A percentile compares a stretch with the other conserved stretches of the same genome.
Conservation (phyloP, 1,140 invertebrate species). For the Apis laboriosa region DNA sequence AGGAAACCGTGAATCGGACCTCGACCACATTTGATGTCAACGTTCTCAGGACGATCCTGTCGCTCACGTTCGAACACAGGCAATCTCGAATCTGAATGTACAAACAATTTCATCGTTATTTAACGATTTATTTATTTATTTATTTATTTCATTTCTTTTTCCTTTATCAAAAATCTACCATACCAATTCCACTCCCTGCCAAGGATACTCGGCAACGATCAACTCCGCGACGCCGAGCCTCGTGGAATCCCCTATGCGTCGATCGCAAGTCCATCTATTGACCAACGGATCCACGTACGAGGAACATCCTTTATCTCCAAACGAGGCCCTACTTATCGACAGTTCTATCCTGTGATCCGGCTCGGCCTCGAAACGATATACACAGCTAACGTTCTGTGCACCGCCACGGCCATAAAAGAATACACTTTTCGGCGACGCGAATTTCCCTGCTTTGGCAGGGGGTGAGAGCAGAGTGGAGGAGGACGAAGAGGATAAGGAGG, state of each 20-base stretch:
- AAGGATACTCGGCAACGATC: slow-evolving; percentile 87
- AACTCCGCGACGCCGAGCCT: slow-evolving; percentile 83
- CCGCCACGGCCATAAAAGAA: slow-evolving; percentile 92
- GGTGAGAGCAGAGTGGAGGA: slow-evolving; percentile 52
- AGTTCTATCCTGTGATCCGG: slow-evolving; percentile 85
- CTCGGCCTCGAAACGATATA: slow-evolving; percentile 87
- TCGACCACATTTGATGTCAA: slow-evolving; percentile 86
- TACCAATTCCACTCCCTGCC: slow-evolving; percentile 85
- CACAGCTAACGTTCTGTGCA: slow-evolving; percentile 87
- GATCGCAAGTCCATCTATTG: slow-evolving; percentile 85
- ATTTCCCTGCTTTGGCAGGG: slow-evolving; percentile 81
- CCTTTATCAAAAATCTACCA: too few relatives aligned
- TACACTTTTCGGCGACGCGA: slow-evolving; percentile 89
- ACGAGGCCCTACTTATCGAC: slow-evolving; percentile 84
- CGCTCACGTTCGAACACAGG: slow-evolving; percentile 87
- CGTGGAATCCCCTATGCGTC: slow-evolving; percentile 64
- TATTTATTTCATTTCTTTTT: not conserved
- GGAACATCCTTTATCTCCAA: slow-evolving; percentile 85
- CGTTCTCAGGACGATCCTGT: slow-evolving; percentile 83
- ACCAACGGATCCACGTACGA: slow-evolving; percentile 85
- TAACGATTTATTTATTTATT: not conserved
- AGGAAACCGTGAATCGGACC: slow-evolving; percentile 87
- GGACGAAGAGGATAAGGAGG: slow-evolving; percentile 63
- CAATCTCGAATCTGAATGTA: slow-evolving; percentile 82
- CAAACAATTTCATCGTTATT: not conserved